These are phyloP conservation scores for Cynodonichthys magdalenae DNA, from an alignment of 2,797 vertebrate species.

Conservation along the genomic window DNA sequence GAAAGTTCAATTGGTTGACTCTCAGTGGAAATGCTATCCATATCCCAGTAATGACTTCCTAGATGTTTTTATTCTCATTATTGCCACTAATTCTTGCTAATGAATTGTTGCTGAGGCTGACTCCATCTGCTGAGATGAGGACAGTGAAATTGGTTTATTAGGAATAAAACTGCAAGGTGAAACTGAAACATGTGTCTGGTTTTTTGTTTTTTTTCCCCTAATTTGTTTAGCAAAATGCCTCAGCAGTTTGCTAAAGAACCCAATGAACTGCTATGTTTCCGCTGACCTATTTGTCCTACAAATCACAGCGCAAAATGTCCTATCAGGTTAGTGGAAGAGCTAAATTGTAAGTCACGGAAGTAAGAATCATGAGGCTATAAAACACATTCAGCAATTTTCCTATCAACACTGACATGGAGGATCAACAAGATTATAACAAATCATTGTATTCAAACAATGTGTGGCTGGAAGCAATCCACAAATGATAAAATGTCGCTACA, in stretches of 20 bases:
- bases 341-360: too few species aligned
- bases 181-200: conserved; percentile 40
- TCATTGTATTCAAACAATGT: too few species aligned
- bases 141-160: conserved; percentile 76
- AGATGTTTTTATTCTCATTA: conserved; percentile 80
- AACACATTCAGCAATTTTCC: too few species aligned
- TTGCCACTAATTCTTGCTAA: conserved; percentile 82
- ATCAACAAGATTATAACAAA: too few species aligned
- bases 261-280: too few species aligned
- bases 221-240: conserved; percentile 73
- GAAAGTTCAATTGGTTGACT: conserved; percentile 72
- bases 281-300: too few species aligned
- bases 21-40: conserved; percentile 76
- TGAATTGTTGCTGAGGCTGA: conserved; percentile 83
- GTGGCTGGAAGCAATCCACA: too few species aligned
- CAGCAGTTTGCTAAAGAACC: conserved; percentile 45
- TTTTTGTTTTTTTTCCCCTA: conserved; percentile 22
- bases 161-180: conserved; percentile 54
- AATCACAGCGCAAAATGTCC: too few species aligned
- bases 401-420: too few species aligned
- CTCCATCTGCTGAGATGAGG: conserved; percentile 79
- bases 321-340: too few species aligned
- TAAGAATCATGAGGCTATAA: too few species aligned
- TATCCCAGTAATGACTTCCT: conserved; percentile 78
- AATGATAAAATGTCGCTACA: too few species aligned